Conservation (phyloP, 1,140 invertebrate genomes). For the Zeugodacus cucurbitae region DNA sequence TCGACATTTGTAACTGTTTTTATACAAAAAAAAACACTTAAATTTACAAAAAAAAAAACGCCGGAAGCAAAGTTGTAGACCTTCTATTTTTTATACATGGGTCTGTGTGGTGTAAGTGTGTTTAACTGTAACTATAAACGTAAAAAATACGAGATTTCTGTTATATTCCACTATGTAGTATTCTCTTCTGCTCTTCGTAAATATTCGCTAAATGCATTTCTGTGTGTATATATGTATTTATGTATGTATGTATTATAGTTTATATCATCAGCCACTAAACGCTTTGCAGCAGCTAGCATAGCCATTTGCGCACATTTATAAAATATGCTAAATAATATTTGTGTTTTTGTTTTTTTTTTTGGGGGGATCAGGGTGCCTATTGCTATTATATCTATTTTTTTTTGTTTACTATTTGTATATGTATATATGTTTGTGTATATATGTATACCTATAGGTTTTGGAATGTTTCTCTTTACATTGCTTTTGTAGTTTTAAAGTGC, state of each 20-base stretch:
- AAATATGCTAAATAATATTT: not conserved
- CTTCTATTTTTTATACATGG: not conserved
- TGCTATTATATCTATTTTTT: not conserved
- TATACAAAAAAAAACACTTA: too few species aligned
- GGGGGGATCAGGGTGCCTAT: not conserved
- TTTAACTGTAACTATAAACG: not conserved
- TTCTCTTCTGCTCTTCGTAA: not conserved
- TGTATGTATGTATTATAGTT: not conserved
- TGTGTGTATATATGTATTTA: slow-evolving; percentile 38
- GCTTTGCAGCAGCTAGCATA: not conserved
- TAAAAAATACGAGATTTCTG: not conserved
- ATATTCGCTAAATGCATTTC: not conserved
- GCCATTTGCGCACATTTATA: not conserved
- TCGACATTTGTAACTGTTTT: too few species aligned
- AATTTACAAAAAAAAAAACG: too few species aligned
- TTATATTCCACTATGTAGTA: not conserved
- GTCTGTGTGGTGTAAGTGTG: not conserved
- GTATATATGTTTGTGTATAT: slow-evolving; percentile 23
- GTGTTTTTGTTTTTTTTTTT: not conserved
- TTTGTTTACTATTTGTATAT: not conserved
- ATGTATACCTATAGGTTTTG: slow-evolving; percentile 49
- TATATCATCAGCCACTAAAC: not conserved
- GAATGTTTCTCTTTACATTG: slow-evolving; percentile 53
- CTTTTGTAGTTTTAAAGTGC: not conserved
- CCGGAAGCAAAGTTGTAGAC: too few species aligned